phyloP scores from a whole-genome alignment of 2,113 vertebrate species.

The Sclerurus mexicanus region DNA sequence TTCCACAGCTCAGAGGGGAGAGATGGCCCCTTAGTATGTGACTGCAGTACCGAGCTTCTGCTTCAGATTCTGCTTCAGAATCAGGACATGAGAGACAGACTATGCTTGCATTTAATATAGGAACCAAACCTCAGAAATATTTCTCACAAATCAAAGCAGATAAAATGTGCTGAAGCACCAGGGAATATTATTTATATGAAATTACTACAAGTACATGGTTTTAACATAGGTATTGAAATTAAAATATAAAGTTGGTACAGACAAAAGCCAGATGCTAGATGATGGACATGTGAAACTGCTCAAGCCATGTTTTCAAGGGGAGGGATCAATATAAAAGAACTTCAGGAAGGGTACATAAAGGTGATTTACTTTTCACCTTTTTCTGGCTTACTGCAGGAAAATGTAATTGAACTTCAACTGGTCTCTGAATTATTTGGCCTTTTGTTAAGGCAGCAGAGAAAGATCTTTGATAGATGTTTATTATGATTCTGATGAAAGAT shows the following conservation, averaged over 20 bases:
- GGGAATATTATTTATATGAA: background rate
- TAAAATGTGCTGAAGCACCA: background rate
- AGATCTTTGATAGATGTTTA: slow-evolving; percentile 14
- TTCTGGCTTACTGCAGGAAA: slow-evolving; percentile 37
- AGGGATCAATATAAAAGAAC: background rate
- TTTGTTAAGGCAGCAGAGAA: background rate
- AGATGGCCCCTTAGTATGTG: background rate
- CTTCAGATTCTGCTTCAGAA: background rate
- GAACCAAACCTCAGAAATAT: background rate
- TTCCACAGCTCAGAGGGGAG: background rate
- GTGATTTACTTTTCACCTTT: slow-evolving; percentile 41
- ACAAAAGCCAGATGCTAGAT: background rate
- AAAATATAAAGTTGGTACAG: background rate
- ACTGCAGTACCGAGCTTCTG: background rate
- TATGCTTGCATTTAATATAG: background rate
- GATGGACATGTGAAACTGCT: slow-evolving; percentile 1
- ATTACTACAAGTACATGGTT: background rate
- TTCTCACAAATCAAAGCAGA: background rate
- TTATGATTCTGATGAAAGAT: background rate
- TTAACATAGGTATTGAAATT: background rate
- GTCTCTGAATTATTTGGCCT: slow-evolving; percentile 32
- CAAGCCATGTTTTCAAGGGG: background rate
- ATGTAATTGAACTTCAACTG: slow-evolving; percentile 43
- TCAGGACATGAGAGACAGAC: background rate
- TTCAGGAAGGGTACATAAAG: slow-evolving; percentile 14